Conservation (phyloP, 1,140 invertebrate genomes). For the Lasaia peninsularis region DNA sequence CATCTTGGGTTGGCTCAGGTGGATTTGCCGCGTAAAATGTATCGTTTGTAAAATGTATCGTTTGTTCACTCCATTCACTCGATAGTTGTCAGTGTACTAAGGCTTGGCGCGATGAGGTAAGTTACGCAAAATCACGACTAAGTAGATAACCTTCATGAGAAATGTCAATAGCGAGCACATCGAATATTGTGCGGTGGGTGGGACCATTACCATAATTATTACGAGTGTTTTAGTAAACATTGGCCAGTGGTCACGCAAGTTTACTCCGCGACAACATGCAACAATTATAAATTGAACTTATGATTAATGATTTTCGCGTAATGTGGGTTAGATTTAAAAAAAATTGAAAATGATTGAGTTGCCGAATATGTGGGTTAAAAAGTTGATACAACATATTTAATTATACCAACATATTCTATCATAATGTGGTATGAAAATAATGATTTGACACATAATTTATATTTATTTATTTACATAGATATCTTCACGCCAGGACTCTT, state of each 20-base stretch:
- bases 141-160: constrained; percentile 55
- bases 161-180: constrained; percentile 68
- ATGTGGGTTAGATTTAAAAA: no score
- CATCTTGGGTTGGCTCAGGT: constrained; percentile 36
- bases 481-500: no score
- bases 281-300: no score
- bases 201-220: constrained; percentile 21
- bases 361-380: no score
- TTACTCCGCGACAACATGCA: background rate
- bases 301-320: no score
- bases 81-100: constrained; percentile 40
- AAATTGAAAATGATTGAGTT: no score
- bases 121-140: constrained; percentile 73
- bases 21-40: constrained; percentile 3
- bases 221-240: constrained; percentile 14
- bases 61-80: constrained; percentile 17
- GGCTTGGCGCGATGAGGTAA: constrained; percentile 46
- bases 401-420: no score
- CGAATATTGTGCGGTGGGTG: constrained; percentile 44
- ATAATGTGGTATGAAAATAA: no score
- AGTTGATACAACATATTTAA: no score
- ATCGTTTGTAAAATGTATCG: no score
- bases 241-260: background rate
- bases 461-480: no score
- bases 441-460: no score